These are phyloP conservation scores for Ciona savignyi DNA, from an alignment of 23 tunicate genomes.

Conservation along the genomic window DNA sequence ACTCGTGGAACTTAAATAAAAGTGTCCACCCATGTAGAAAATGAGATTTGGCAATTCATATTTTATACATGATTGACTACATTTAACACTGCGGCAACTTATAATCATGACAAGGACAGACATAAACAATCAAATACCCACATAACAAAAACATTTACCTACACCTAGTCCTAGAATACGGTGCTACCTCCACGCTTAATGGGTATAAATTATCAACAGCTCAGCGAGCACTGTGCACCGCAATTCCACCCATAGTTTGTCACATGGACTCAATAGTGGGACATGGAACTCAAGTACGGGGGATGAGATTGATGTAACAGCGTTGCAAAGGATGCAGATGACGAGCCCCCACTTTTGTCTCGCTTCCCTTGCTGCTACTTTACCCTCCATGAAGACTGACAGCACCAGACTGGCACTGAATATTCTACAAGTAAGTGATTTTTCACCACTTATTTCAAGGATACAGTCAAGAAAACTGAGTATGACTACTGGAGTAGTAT, in stretches of 20 bases:
- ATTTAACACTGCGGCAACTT: not conserved
- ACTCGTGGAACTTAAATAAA: too few species aligned
- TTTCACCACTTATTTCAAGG: not conserved
- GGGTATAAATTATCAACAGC: too few species aligned
- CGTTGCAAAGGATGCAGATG: conserved; percentile 45
- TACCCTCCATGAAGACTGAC: conserved; percentile 54
- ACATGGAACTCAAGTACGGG: conserved; percentile 20
- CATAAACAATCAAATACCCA: too few species aligned
- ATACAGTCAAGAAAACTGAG: not conserved
- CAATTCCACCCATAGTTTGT: too few species aligned
- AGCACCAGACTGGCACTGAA: conserved; percentile 42
- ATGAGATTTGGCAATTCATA: not conserved
- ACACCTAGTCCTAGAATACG: too few species aligned
- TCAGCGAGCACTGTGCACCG: too few species aligned
- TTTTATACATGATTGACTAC: not conserved
- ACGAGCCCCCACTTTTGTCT: conserved; percentile 58
- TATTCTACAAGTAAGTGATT: conserved; percentile 28
- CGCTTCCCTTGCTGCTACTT: conserved; percentile 35
- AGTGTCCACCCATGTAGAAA: too few species aligned
- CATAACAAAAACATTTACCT: too few species aligned
- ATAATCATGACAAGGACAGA: too few species aligned
- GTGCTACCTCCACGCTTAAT: too few species aligned
- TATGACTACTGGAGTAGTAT: not conserved
- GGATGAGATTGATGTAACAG: conserved; percentile 38
- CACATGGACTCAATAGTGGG: not conserved